Evolutionary conservation across 2,797 vertebrate genomes (phyloP).

Genomic region (Channa striata): DNA sequence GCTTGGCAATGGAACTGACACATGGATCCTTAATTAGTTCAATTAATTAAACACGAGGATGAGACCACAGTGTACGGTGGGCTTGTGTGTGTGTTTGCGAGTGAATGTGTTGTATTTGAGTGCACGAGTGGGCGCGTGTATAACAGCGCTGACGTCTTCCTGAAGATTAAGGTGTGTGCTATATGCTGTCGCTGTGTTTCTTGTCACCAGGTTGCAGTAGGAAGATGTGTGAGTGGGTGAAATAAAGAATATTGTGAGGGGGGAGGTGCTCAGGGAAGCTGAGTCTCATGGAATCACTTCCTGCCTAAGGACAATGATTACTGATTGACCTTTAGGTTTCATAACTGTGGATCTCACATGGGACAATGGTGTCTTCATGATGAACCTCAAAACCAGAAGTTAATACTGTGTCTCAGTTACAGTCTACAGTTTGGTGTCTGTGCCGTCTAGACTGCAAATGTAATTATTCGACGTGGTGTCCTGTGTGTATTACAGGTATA

Average conservation of each 20-base stretch:
- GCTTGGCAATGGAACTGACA: constrained; percentile 79
- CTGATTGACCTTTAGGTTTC: constrained; percentile 61
- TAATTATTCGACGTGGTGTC: constrained; percentile 19
- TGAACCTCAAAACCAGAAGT: constrained; percentile 21
- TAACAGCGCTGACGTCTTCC: constrained; percentile 27
- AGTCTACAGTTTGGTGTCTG: constrained; percentile 16
- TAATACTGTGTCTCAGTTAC: constrained; percentile 27
- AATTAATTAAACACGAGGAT: constrained; percentile 80
- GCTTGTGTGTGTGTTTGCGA: neutral
- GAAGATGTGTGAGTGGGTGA: constrained; percentile 50
- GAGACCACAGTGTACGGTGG: neutral
- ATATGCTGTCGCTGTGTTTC: constrained; percentile 19
- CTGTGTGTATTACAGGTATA: constrained; percentile 12
- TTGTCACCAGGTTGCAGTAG: constrained; percentile 30
- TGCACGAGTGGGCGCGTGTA: neutral
- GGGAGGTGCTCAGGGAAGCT: neutral
- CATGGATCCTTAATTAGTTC: constrained; percentile 78
- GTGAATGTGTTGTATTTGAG: neutral
- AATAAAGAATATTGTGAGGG: constrained; percentile 24
- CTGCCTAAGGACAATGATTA: constrained; percentile 23
- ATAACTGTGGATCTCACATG: constrained; percentile 40
- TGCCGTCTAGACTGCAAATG: constrained; percentile 7
- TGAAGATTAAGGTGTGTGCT: constrained; percentile 45
- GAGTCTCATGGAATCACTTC: constrained; percentile 21
- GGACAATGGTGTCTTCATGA: constrained; percentile 27